Base-by-base conservation (phyloP, 30 jellyfish, hydroid and myxozoan species). In the Haliclystus octoradiatus region DNA sequence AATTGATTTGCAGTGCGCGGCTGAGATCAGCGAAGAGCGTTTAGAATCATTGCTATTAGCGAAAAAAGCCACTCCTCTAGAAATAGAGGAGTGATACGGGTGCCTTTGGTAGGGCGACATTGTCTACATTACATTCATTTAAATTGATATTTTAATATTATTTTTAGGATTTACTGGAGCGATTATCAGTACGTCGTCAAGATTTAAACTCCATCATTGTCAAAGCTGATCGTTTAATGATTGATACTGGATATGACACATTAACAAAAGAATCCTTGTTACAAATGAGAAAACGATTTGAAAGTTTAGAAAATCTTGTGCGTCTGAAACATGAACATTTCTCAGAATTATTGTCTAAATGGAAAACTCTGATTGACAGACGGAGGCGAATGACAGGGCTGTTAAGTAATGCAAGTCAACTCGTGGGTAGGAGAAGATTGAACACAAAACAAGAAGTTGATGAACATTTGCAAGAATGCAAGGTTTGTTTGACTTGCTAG, bases 281-380 rank as follows among this genome's bases (percentile, higher is more conserved):
- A 19, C 57, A 85, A 2, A 33, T 85, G 31, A 65, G 71, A 40
- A 79, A 79, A 64, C 65, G 96, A 60, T 86, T 86, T 49, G 19
- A 30, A 9, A 73, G 72, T 47, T 52, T 86, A 63, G 94, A 79
- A 57, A 26, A 78, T 40, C 29, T 63, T 31, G 94, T 83, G 29
- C 34, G 66, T 22, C 66, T 50, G 53, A 74, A 71, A 34, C 92
- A 78, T 30, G 90, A 65, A 9, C 79, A 78, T 72, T 86, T 71
- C 51, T 9, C 49, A 1, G 35, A 30, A 31, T 47, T 78, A 82
- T 49, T 73, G 27, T 34, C 60, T 29, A 67, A 85, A 62, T 85
- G 96, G 96, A 77, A 74, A 28, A 66, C 31, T 46, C 51, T 85
- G 76, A 78, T 76, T 27, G 90, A 85, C 47, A 74, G 75, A 34